Evolutionary conservation across 2,113 vertebrate genomes (phyloP).

Genomic region (Pycnonotus jocosus): DNA sequence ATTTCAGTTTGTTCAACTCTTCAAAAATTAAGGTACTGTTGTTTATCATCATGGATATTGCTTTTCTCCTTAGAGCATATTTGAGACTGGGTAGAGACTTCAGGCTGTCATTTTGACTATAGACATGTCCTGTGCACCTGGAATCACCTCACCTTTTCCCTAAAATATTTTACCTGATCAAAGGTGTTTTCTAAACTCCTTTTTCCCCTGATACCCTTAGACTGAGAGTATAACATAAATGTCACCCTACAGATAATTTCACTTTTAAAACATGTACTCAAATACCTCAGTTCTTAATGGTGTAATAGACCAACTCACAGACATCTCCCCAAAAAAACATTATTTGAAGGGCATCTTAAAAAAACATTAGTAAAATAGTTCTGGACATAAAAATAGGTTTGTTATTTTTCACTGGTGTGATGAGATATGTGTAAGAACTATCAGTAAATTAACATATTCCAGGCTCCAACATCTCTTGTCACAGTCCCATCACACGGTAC

Average conservation of each 20-base stretch:
- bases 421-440: background rate
- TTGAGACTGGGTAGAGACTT: background rate
- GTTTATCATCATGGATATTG: background rate
- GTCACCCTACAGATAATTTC: background rate
- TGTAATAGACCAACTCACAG: background rate
- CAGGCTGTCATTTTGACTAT: background rate
- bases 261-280: background rate
- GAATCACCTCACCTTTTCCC: background rate
- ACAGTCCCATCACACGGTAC: background rate
- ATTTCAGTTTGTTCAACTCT: background rate
- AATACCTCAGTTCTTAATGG: background rate
- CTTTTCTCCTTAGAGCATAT: background rate
- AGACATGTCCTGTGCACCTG: background rate
- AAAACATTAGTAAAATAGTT: background rate
- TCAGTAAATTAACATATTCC: background rate
- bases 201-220: background rate
- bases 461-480: background rate
- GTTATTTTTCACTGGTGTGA: background rate
- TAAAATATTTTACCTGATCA: background rate
- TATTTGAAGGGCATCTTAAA: background rate
- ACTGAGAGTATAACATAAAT: background rate
- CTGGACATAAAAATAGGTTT: background rate
- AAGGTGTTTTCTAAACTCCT: background rate
- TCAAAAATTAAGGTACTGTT: background rate
- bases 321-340: background rate